phyloP scores from a whole-genome alignment of 1,140 invertebrate genomes.

The Calycopis cecrops region DNA sequence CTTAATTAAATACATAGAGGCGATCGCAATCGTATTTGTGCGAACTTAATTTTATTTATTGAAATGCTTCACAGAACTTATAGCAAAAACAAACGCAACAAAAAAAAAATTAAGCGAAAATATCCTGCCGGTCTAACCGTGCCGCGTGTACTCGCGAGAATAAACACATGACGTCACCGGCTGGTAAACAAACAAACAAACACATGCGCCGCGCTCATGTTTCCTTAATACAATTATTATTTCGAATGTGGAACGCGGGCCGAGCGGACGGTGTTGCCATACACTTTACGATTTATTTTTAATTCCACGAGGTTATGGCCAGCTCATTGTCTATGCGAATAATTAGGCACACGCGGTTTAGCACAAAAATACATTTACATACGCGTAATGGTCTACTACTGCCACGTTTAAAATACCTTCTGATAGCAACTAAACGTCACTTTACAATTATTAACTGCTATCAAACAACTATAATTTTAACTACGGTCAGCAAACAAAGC shows the following conservation, averaged over 20 bases:
- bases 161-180: constrained; percentile 76
- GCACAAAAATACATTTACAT: constrained; percentile 7
- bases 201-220: constrained; percentile 75
- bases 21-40: no score
- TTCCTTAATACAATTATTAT: constrained; percentile 76
- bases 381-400: neutral
- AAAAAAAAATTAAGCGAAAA: constrained; percentile 23
- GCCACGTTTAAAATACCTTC: neutral
- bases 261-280: constrained; percentile 37
- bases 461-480: no score
- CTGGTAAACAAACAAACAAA: constrained; percentile 77
- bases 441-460: no score
- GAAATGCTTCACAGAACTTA: no score
- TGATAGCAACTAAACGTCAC: no score
- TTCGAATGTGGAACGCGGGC: constrained; percentile 66
- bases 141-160: constrained; percentile 63
- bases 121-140: constrained; percentile 15
- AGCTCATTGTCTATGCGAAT: constrained; percentile 23
- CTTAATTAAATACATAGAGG: no score
- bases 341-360: constrained; percentile 3
- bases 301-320: constrained; percentile 31
- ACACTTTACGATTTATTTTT: constrained; percentile 50
- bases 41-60: no score
- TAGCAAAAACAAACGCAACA: constrained; percentile 1
- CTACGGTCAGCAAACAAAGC: no score